These are phyloP conservation scores for Jacana jacana DNA, from an alignment of 2,113 vertebrate genomes.

Conservation along the genomic window DNA sequence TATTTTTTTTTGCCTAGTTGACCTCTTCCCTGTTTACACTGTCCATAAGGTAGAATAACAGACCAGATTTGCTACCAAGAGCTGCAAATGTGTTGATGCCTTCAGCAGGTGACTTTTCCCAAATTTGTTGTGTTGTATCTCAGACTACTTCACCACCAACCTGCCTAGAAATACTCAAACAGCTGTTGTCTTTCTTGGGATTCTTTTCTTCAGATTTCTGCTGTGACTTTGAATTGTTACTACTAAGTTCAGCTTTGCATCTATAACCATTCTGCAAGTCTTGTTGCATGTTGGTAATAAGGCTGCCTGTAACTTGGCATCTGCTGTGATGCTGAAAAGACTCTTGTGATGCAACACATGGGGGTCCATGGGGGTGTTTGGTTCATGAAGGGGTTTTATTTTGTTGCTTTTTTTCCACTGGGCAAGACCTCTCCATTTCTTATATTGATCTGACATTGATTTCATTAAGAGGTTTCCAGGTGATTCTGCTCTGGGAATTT, in stretches of 20 bases:
- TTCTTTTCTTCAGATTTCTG: neutral
- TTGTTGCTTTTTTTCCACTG: neutral
- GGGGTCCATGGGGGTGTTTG: neutral
- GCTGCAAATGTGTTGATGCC: neutral
- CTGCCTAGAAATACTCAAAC: neutral
- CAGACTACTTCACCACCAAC: neutral
- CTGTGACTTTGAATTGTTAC: neutral
- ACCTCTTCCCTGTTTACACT: neutral
- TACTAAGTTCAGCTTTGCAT: neutral
- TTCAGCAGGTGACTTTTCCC: neutral
- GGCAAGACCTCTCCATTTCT: neutral
- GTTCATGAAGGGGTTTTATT: neutral
- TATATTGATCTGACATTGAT: neutral
- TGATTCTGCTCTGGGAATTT: constrained; percentile 11
- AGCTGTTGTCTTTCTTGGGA: neutral
- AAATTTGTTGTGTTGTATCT: neutral
- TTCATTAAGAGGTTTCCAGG: neutral
- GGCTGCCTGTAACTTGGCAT: neutral
- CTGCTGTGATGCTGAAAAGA: neutral
- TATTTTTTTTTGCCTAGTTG: neutral
- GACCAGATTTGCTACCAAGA: neutral
- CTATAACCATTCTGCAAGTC: neutral
- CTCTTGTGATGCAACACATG: accelerated
- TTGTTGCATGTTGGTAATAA: neutral
- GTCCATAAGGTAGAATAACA: neutral